Conservation (phyloP, 2,797 vertebrate species). For the Lacerta viridis region DNA sequence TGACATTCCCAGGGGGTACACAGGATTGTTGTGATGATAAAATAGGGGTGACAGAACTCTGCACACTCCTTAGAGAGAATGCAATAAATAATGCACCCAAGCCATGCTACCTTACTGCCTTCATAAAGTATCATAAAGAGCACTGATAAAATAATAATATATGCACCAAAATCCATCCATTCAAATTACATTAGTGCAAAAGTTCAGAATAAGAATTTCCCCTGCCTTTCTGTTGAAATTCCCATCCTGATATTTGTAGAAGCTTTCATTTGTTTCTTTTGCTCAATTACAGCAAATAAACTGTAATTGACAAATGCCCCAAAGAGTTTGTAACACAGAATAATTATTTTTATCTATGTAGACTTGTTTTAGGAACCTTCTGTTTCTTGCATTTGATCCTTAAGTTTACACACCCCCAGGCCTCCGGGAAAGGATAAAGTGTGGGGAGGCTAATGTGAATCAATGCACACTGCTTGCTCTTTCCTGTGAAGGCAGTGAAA, state of each 20-base stretch:
- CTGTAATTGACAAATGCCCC: background rate
- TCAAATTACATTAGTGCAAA: slow-evolving; percentile 13
- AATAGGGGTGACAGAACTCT: background rate
- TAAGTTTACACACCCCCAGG: slow-evolving; percentile 43
- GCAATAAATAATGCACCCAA: too few species aligned
- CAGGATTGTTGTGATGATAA: background rate
- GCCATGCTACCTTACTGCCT: background rate
- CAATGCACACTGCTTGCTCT: slow-evolving; percentile 2
- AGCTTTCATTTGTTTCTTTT: background rate
- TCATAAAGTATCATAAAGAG: background rate
- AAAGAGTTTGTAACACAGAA: background rate
- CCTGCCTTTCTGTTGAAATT: background rate
- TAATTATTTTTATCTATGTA: background rate
- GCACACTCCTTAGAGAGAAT: too few species aligned
- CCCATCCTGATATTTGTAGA: slow-evolving; percentile 19
- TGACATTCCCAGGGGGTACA: too few species aligned
- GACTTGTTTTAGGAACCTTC: too few species aligned
- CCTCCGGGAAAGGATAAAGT: slow-evolving; percentile 33
- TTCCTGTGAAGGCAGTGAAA: slow-evolving; percentile 27
- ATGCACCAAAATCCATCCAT: slow-evolving; percentile 27
- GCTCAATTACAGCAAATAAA: background rate
- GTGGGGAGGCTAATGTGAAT: slow-evolving; percentile 13
- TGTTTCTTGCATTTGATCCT: slow-evolving; percentile 33
- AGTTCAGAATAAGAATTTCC: slow-evolving; percentile 11
- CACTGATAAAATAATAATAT: background rate